These are phyloP conservation scores for Cephalopachus bancanus DNA, from an alignment of 2,797 vertebrate species.

Conservation along the genomic window DNA sequence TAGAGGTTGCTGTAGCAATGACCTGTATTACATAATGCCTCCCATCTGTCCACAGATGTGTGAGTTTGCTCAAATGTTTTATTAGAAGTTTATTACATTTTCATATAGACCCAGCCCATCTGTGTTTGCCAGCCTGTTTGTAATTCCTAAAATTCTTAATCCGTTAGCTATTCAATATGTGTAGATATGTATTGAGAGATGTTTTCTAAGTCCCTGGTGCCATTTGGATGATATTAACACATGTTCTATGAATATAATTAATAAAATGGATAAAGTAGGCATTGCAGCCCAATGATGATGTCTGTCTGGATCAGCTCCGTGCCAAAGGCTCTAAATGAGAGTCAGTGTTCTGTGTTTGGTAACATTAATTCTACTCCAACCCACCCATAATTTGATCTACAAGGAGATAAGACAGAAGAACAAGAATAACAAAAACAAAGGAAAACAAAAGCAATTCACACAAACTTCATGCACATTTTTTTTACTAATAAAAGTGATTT, in stretches of 20 bases:
- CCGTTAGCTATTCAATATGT: conserved; percentile 81
- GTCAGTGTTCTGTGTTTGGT: conserved; percentile 32
- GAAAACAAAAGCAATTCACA: not conserved
- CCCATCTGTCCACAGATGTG: conserved; percentile 89
- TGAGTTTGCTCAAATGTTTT: conserved; percentile 88
- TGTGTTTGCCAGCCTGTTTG: conserved; percentile 85
- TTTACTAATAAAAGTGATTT: not conserved
- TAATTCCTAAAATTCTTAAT: conserved; percentile 86
- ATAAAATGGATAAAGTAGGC: not conserved
- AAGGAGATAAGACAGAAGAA: conserved; percentile 28
- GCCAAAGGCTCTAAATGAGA: conserved; percentile 37
- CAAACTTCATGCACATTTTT: not conserved
- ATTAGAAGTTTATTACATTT: conserved; percentile 87
- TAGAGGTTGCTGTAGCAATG: conserved; percentile 87
- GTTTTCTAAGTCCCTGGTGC: conserved; percentile 9
- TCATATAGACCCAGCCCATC: conserved; percentile 82
- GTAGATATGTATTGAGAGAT: conserved; percentile 6
- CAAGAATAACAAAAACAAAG: not conserved
- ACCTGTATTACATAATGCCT: conserved; percentile 88
- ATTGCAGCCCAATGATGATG: not conserved
- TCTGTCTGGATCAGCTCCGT: conserved; percentile 30
- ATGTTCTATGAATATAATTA: not conserved
- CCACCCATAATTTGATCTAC: not conserved
- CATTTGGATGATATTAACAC: not conserved
- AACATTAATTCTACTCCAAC: not conserved